Evolutionary conservation across 2,888 invertebrate species (phyloP).

Genomic region (Apamea crenata): DNA sequence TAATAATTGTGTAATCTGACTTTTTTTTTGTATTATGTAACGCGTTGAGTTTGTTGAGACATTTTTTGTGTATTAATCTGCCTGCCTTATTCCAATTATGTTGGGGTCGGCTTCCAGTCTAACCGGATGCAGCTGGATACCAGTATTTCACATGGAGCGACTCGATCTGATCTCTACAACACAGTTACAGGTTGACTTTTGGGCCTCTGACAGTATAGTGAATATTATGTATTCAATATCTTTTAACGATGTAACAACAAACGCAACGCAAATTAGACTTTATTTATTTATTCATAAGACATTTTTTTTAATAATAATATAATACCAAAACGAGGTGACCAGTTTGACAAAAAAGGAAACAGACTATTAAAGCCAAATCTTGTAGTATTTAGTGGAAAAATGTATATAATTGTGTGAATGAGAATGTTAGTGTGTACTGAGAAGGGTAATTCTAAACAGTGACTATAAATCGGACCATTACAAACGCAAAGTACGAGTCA

Average conservation of each 20-base stretch:
- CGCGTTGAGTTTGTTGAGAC: slow-evolving; percentile 37
- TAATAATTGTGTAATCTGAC: slow-evolving; percentile 44
- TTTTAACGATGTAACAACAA: slow-evolving; percentile 34
- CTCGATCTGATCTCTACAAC: not conserved
- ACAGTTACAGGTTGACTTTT: not conserved
- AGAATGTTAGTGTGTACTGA: slow-evolving; percentile 49
- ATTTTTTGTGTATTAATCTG: not conserved
- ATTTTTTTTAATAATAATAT: slow-evolving; percentile 58
- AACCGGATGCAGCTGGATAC: not conserved
- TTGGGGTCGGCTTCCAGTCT: not conserved
- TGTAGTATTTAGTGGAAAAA: slow-evolving; percentile 68
- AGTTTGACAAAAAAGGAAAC: slow-evolving; percentile 76
- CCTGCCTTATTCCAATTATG: not conserved
- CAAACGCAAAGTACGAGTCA: not conserved
- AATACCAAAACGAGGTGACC: slow-evolving; percentile 86
- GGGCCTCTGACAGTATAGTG: not conserved
- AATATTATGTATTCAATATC: not conserved
- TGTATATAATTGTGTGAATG: slow-evolving; percentile 66
- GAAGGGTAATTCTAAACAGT: slow-evolving; percentile 16
- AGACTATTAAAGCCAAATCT: slow-evolving; percentile 69
- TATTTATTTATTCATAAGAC: slow-evolving; percentile 67
- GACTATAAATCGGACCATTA: not conserved
- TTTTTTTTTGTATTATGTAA: slow-evolving; percentile 47
- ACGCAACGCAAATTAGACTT: slow-evolving; percentile 44
- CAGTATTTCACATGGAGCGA: not conserved